Evolutionary conservation across 2,888 invertebrate genomes (phyloP).

Genomic region (Hermodice carunculata): DNA sequence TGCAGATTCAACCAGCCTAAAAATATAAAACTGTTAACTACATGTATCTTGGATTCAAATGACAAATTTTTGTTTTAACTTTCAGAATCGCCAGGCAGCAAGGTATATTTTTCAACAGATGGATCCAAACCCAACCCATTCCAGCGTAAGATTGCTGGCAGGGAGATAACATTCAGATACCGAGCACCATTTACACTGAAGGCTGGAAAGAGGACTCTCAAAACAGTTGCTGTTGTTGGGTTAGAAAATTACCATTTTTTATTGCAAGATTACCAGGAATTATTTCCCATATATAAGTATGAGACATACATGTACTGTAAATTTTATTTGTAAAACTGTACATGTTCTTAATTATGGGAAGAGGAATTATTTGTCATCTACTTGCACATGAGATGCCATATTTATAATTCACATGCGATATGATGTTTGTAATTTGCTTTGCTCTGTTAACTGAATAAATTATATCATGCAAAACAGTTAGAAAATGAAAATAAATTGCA

Average conservation of each 20-base stretch:
- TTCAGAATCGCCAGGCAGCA: slow-evolving; percentile 64
- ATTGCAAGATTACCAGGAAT: slow-evolving; percentile 53
- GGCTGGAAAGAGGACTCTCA: slow-evolving; percentile 65
- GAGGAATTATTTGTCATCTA: background rate
- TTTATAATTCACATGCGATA: background rate
- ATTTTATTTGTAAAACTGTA: too few relatives aligned
- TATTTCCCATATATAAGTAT: too few relatives aligned
- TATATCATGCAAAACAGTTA: background rate
- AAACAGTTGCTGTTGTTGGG: slow-evolving; percentile 67
- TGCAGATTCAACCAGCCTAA: too few relatives aligned
- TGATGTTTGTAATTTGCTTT: background rate
- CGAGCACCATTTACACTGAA: slow-evolving; percentile 68
- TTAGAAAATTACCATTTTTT: slow-evolving; percentile 30
- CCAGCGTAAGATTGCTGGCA: slow-evolving; percentile 62
- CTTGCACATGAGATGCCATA: background rate
- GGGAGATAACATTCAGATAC: slow-evolving; percentile 67
- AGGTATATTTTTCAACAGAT: slow-evolving; percentile 69
- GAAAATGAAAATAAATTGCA: too few relatives aligned
- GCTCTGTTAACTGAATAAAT: background rate
- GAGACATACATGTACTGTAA: too few relatives aligned
- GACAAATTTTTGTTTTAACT: too few relatives aligned
- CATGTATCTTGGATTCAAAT: too few relatives aligned
- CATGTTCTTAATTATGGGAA: too few relatives aligned
- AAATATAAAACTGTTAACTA: too few relatives aligned
- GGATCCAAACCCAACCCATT: slow-evolving; percentile 69